These are phyloP conservation scores for Neria commutata DNA, from an alignment of 2,888 invertebrate genomes.

Conservation along the genomic window DNA sequence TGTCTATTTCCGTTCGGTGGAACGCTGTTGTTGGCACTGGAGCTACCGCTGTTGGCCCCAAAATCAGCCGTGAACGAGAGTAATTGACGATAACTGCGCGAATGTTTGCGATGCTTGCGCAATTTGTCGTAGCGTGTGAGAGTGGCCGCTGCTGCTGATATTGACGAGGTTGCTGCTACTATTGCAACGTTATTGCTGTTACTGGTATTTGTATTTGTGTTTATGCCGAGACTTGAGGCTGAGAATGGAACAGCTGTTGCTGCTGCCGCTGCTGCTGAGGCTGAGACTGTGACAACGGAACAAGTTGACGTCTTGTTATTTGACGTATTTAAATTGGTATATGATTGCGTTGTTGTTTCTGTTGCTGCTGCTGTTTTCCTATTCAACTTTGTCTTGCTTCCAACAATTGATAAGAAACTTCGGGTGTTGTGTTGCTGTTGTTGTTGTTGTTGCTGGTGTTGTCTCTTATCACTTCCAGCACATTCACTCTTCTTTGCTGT, in stretches of 20 bases:
- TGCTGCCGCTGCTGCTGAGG: constrained; percentile 1
- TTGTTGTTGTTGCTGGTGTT: constrained; percentile 26
- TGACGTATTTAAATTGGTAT: constrained; percentile 13
- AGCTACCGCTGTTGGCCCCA: constrained; percentile 22
- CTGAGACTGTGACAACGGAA: too few species aligned
- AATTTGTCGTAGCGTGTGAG: constrained; percentile 34
- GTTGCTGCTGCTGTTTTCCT: constrained; percentile 28
- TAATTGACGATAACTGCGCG: constrained; percentile 46
- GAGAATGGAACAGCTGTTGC: neutral
- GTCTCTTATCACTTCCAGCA: constrained; percentile 29
- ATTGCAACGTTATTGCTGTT: constrained; percentile 2
- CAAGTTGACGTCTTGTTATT: neutral
- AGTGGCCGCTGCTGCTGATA: neutral
- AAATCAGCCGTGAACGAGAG: constrained; percentile 7
- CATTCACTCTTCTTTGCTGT: constrained; percentile 31
- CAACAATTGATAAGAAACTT: constrained; percentile 38
- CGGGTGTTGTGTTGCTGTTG: constrained; percentile 27
- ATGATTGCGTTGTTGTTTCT: constrained; percentile 21
- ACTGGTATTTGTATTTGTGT: neutral
- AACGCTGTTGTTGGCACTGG: constrained; percentile 6
- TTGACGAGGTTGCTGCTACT: constrained; percentile 6
- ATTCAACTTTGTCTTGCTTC: constrained; percentile 36
- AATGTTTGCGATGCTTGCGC: constrained; percentile 45
- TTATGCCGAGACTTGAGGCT: neutral
- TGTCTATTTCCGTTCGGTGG: neutral